Evolutionary conservation across 2,888 invertebrate genomes (phyloP), one percentile per base, ranked within the genome.

Genomic region (Apomyelois bistriatella): DNA sequence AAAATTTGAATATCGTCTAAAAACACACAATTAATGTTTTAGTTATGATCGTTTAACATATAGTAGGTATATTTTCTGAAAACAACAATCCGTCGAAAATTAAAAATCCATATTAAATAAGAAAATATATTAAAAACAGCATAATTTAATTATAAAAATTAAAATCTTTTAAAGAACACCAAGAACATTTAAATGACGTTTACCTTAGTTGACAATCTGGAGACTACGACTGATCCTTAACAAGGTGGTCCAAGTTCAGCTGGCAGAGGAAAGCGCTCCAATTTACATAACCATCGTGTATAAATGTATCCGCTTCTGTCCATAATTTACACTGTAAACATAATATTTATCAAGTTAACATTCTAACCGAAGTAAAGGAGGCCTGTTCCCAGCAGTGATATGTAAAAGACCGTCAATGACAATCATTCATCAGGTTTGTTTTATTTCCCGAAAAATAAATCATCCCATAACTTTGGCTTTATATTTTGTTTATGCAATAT

Each of bases 231-330:
- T 81, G 75, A 40, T 83, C 84, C 58, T 86, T 90, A 13, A 91
- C 82, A 0, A 88, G 76, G 57, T 90, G 85, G 8, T 91, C 90
- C 4, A 91, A 71, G 55, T 88, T 88, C 28, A 91, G 64, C 58
- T 88, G 83, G 53, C 90, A 89, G 3, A 91, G 72, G 69, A 91
- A 91, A 0, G 82, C 82, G 55, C 75, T 83, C 90, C 90, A 91
- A 62, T 91, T 90, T 5, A 91, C 83, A 54, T 68, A 88, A 12
- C 86, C 85, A 9, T 81, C 82, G 12, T 74, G 68, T 43, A 89
- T 81, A 0, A 76, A 48, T 1, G 66, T 64, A 17, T 90, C 88
- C 0, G 72, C 68, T 0, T 89, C 85, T 1, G 65, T 60, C 90
- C 89, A 89, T 15, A 79, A 53, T 48, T 82, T 83, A 57, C 90